phyloP scores from a whole-genome alignment of 2,797 vertebrate genomes.

The Muscicapa comitata region DNA sequence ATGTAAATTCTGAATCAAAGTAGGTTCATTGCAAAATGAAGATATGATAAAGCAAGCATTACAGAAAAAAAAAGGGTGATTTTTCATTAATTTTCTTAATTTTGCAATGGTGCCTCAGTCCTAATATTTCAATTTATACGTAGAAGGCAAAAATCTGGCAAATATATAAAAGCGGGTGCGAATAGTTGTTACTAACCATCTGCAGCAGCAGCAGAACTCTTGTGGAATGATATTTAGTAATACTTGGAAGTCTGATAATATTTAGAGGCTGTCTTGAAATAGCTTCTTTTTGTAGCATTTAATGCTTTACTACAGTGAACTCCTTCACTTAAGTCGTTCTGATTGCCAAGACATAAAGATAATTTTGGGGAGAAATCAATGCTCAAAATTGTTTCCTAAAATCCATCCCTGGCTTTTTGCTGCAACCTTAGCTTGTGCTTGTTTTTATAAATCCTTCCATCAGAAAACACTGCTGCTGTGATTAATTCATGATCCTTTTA shows the following conservation, averaged over 20 bases:
- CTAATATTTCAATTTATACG: not conserved
- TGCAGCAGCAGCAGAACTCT: not conserved
- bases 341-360: not conserved
- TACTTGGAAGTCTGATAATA: not conserved
- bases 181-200: not conserved
- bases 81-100: not conserved
- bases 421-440: not conserved
- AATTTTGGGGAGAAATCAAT: not conserved
- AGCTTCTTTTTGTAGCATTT: not conserved
- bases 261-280: not conserved
- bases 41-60: not conserved
- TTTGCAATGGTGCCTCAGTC: not conserved
- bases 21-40: not conserved
- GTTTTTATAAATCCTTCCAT: not conserved
- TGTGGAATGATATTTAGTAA: not conserved
- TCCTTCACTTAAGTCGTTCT: not conserved
- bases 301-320: not conserved
- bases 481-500: not conserved
- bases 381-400: not conserved
- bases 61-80: accelerated
- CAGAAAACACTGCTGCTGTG: not conserved
- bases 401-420: not conserved
- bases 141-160: not conserved
- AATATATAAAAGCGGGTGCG: not conserved
- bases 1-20: not conserved